Base-by-base conservation (phyloP, 2,113 vertebrate species). In the Pelmatolapia mariae region DNA sequence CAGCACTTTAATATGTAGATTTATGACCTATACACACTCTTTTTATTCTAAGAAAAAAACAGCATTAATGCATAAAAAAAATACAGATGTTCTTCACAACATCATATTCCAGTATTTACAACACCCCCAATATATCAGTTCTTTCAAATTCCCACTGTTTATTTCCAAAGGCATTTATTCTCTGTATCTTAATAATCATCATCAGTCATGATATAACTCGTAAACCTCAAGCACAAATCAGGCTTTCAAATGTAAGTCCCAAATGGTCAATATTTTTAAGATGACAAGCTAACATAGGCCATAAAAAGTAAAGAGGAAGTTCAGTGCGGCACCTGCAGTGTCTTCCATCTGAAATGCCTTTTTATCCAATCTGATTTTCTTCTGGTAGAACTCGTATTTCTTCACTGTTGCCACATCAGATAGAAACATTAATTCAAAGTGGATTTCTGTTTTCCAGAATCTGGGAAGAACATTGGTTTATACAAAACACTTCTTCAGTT, bases 261-360 rank as follows among this genome's bases (percentile, higher is more conserved):
- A 18, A 80, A 56, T 78, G 68, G 45, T 12, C 43, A 22, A 82
- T 90, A 50, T 54, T 66, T 86, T 71, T 85, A 43, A 12, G 80
- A 82, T 66, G 33, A 50, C 57, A 57, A 3, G 33, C 73, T 50
- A 78, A 33, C 7, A 31, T 4, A 47, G 43, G 16, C 24, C 82
- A 84, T 80, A 59, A 16, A 29, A 50, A 19, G 22, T 29, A 26
- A 26, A 87, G 57, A 83, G 6, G 3, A 76, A 83, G 91, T 78
- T 89, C 85, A 80, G 52, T 87, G 86, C 19, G 50, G 88, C 90
- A 83, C 91, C 80, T 88, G 78, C 92, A 38, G 89, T 91, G 90
- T 95, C 94, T 94, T 93, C 87, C 57, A 86, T 83, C 88, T 78
- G 78, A 93, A 86, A 93, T 91, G 91, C 81, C 87, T 94, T 95